A percentile compares a stretch with the other conserved stretches of the same genome.
phyloP scores from a whole-genome alignment of 2,888 invertebrate genomes.

The Campoplex nolae region DNA sequence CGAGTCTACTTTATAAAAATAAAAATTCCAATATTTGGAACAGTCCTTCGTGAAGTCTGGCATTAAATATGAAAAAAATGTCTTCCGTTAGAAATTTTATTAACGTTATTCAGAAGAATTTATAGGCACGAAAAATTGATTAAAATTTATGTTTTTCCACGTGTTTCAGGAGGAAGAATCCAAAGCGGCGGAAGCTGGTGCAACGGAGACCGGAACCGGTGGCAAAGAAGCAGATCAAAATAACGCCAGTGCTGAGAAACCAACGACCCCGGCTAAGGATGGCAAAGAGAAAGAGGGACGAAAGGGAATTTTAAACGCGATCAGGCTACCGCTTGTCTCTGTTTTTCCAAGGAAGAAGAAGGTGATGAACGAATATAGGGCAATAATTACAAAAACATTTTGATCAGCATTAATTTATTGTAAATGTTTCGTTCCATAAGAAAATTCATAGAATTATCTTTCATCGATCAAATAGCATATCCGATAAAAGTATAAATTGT shows the following conservation, averaged over 20 bases:
- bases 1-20: background rate
- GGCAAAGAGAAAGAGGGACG: constrained; percentile 72
- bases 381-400: background rate
- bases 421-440: too few relatives aligned
- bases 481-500: too few relatives aligned
- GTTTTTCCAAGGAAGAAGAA: constrained; percentile 84
- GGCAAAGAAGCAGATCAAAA: constrained; percentile 78
- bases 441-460: background rate
- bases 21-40: too few relatives aligned
- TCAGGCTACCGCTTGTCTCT: constrained; percentile 87
- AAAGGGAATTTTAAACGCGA: constrained; percentile 86
- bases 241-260: constrained; percentile 76
- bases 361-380: constrained; percentile 68
- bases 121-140: too few relatives aligned
- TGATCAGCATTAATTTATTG: background rate
- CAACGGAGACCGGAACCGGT: constrained; percentile 71
- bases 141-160: too few relatives aligned
- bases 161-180: constrained; percentile 78
- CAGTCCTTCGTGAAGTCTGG: too few relatives aligned
- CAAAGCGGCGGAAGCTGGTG: constrained; percentile 79
- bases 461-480: too few relatives aligned
- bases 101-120: too few relatives aligned
- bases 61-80: too few relatives aligned
- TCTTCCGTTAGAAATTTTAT: too few relatives aligned
- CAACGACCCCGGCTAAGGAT: constrained; percentile 78